Evolutionary conservation across 2,888 invertebrate genomes (phyloP).

Genomic region (Lathronympha strigana): DNA sequence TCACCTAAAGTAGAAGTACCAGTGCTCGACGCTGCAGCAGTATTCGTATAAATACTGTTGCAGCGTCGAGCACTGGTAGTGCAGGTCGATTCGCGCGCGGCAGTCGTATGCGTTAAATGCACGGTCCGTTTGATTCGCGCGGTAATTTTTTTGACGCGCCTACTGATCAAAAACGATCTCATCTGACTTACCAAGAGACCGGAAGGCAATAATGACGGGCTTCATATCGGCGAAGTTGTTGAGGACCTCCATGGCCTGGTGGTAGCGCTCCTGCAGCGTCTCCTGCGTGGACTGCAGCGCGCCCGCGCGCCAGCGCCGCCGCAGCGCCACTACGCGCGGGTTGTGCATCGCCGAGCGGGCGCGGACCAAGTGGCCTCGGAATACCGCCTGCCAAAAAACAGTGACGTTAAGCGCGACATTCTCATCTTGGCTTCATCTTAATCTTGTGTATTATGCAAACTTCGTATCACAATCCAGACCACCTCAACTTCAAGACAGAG

Average conservation of each 20-base stretch:
- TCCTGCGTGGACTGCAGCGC: conserved; percentile 67
- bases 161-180: too few species aligned
- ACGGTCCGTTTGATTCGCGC: too few species aligned
- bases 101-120: too few species aligned
- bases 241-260: conserved; percentile 73
- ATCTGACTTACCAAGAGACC: conserved; percentile 70
- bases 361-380: conserved; percentile 79
- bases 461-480: too few species aligned
- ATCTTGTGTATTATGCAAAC: too few species aligned
- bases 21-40: too few species aligned
- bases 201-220: conserved; percentile 71
- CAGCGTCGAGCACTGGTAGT: too few species aligned
- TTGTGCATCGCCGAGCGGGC: conserved; percentile 51
- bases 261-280: conserved; percentile 69
- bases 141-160: too few species aligned
- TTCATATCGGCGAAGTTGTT: conserved; percentile 66
- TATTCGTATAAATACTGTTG: background rate
- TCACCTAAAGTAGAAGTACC: too few species aligned
- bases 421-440: too few species aligned
- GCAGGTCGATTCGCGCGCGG: too few species aligned
- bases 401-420: background rate
- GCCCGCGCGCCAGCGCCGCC: conserved; percentile 72
- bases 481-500: too few species aligned
- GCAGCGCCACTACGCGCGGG: conserved; percentile 57
- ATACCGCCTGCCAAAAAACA: conserved; percentile 68